A percentile compares a stretch with the other conserved stretches of the same genome.
These are phyloP conservation scores for Acrossocheilus fasciatus DNA, from an alignment of 2,797 vertebrate genomes.

Conservation along the genomic window DNA sequence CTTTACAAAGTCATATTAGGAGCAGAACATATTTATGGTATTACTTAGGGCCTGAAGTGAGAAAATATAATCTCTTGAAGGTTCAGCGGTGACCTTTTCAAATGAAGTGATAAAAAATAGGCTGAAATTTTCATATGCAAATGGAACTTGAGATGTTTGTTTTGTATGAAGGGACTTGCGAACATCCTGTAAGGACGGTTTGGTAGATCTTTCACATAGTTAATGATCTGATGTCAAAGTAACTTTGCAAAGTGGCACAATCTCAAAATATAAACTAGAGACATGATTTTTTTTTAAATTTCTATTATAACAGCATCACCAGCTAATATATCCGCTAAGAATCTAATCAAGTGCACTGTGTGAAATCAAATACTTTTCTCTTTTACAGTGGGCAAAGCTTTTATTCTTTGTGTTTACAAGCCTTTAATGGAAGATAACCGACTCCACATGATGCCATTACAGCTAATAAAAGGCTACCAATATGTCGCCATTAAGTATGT, in stretches of 20 bases:
- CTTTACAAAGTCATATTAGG: not conserved
- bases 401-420: slow-evolving; percentile 2
- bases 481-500: not conserved
- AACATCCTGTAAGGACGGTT: not conserved
- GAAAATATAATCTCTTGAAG: not conserved
- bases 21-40: not conserved
- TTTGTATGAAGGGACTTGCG: not conserved
- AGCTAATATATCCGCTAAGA: not conserved
- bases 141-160: not conserved
- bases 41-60: not conserved
- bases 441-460: slow-evolving; percentile 2
- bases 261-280: not conserved
- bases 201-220: not conserved
- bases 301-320: not conserved
- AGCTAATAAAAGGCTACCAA: not conserved
- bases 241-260: not conserved
- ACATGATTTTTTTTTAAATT: not conserved
- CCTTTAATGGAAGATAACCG: slow-evolving; percentile 26
- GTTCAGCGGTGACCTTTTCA: slow-evolving; percentile 3
- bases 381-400: slow-evolving; percentile 5
- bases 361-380: slow-evolving; percentile 1
- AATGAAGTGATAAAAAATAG: not conserved
- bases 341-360: not conserved
- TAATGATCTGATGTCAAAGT: not conserved
- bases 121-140: not conserved